phyloP scores from a whole-genome alignment of 2,888 invertebrate genomes.

The Caenorhabditis virilis region DNA sequence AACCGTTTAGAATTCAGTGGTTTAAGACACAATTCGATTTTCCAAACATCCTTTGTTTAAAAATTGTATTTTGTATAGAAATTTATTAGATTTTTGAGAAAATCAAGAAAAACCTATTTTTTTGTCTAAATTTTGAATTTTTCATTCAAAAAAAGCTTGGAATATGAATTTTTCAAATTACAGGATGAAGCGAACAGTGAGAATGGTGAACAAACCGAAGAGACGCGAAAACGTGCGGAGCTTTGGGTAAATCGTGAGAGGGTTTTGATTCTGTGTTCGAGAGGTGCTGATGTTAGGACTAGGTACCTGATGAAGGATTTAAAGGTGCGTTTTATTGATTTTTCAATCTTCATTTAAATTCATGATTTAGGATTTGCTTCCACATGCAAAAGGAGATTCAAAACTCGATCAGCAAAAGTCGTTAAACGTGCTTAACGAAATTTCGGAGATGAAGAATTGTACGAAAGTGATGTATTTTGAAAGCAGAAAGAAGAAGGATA shows the following conservation, averaged over 20 bases:
- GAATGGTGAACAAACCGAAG: neutral
- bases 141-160: too few species aligned
- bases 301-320: constrained; percentile 95
- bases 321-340: too few species aligned
- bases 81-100: too few species aligned
- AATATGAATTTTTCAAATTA: too few species aligned
- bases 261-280: constrained; percentile 88
- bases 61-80: too few species aligned
- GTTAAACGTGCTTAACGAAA: constrained; percentile 69
- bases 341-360: too few species aligned
- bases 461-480: constrained; percentile 93
- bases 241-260: constrained; percentile 89
- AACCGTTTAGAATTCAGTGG: too few species aligned
- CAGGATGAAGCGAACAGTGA: constrained; percentile 9
- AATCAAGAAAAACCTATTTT: too few species aligned
- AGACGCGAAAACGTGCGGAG: constrained; percentile 32
- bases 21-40: too few species aligned
- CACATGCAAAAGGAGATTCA: constrained; percentile 74
- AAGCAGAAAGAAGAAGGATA: constrained; percentile 80
- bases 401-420: constrained; percentile 72
- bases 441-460: constrained; percentile 93
- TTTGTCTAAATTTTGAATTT: too few species aligned
- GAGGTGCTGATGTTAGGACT: constrained; percentile 89
- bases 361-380: constrained; percentile 59
- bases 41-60: too few species aligned